These are phyloP conservation scores for Nothoprocta pentlandii DNA, from an alignment of 2,113 vertebrate species.

Conservation along the genomic window DNA sequence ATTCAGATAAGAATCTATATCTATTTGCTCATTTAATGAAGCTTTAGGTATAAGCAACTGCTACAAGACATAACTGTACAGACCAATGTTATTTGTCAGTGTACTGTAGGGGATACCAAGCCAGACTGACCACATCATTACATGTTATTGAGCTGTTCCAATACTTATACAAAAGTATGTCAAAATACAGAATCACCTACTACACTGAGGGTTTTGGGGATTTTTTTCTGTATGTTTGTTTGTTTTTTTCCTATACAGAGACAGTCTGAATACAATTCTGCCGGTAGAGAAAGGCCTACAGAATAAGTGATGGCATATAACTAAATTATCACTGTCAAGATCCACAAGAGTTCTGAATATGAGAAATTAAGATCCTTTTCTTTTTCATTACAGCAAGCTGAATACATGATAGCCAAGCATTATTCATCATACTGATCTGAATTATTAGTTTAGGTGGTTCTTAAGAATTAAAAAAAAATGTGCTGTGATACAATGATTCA, in stretches of 20 bases:
- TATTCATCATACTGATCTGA: background rate
- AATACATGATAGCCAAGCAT: background rate
- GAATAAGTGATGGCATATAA: background rate
- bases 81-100: conserved; percentile 23
- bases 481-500: background rate
- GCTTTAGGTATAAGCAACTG: conserved; percentile 23
- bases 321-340: background rate
- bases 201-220: background rate
- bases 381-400: background rate
- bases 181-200: background rate
- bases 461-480: background rate
- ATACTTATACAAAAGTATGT: background rate
- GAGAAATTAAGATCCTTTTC: background rate
- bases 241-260: background rate
- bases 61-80: background rate
- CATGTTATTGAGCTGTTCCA: conserved; percentile 7
- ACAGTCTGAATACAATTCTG: background rate
- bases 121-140: conserved; percentile 14
- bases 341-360: background rate
- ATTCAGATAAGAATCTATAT: conserved; percentile 46
- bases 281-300: background rate
- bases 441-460: background rate
- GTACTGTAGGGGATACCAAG: background rate
- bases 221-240: background rate
- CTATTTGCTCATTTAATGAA: conserved; percentile 34